A percentile compares a stretch with the other conserved stretches of the same genome.
Conservation (phyloP, 1,140 invertebrate species). For the Varroa destructor region DNA sequence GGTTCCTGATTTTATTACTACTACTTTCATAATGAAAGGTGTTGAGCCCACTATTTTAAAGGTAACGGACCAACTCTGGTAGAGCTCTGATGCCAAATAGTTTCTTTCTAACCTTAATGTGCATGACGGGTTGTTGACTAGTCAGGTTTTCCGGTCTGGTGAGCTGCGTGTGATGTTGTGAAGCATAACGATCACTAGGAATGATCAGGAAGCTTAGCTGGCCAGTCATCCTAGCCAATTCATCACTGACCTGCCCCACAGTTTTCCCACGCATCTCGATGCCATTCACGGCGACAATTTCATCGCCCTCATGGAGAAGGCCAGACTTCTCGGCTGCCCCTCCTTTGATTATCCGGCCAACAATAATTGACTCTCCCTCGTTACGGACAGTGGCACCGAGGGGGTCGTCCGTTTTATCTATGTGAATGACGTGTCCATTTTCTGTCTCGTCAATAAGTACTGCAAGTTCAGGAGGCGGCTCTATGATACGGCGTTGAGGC, state of each 20-base stretch:
- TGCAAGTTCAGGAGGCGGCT: slow-evolving; percentile 11
- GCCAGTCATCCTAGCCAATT: slow-evolving; percentile 70
- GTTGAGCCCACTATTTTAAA: too few relatives aligned
- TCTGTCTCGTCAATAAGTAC: slow-evolving; percentile 28
- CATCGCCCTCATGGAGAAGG: slow-evolving; percentile 84
- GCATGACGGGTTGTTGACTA: slow-evolving; percentile 30
- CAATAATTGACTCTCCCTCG: slow-evolving; percentile 43
- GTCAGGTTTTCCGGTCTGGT: slow-evolving; percentile 11
- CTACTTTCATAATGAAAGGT: too few relatives aligned
- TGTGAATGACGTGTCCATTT: slow-evolving; percentile 60
- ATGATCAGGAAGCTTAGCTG: slow-evolving; percentile 80
- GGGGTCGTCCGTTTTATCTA: slow-evolving; percentile 92
- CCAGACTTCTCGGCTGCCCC: slow-evolving; percentile 49
- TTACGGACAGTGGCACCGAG: slow-evolving; percentile 50
- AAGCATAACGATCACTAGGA: slow-evolving; percentile 47
- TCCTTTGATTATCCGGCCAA: slow-evolving; percentile 47
- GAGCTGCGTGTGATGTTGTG: slow-evolving; percentile 39
- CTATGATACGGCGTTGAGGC: neutral
- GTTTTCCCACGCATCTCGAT: slow-evolving; percentile 88
- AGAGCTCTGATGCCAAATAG: too few relatives aligned
- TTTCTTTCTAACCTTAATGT: slow-evolving; percentile 33
- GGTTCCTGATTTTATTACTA: too few relatives aligned
- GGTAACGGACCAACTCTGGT: too few relatives aligned
- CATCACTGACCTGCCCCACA: slow-evolving; percentile 92
- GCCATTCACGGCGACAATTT: slow-evolving; percentile 73